Evolutionary conservation across 2,888 invertebrate genomes (phyloP).

Genomic region (Lagria hirta): DNA sequence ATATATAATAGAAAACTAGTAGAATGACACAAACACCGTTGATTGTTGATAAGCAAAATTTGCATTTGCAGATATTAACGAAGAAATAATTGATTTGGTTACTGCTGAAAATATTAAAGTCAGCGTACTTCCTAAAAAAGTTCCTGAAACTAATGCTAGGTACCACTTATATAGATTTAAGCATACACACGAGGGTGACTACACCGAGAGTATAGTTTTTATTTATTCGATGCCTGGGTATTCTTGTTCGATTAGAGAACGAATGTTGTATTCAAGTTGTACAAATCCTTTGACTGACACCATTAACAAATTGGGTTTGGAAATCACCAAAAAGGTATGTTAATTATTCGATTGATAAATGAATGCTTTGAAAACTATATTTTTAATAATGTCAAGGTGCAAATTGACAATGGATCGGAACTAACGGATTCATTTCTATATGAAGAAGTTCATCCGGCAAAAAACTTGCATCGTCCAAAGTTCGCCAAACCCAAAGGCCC

Average conservation of each 20-base stretch:
- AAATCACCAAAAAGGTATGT: slow-evolving; percentile 83
- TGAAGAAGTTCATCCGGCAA: slow-evolving; percentile 93
- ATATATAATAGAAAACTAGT: too few relatives aligned
- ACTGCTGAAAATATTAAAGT: slow-evolving; percentile 69
- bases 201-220: slow-evolving; percentile 80
- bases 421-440: slow-evolving; percentile 86
- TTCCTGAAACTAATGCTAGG: slow-evolving; percentile 83
- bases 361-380: background rate
- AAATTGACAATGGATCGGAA: slow-evolving; percentile 88
- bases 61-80: slow-evolving; percentile 67
- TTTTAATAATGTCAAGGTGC: slow-evolving; percentile 45
- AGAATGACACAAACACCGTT: too few relatives aligned
- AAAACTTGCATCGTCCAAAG: slow-evolving; percentile 82
- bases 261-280: slow-evolving; percentile 98
- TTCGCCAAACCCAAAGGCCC: slow-evolving; percentile 98
- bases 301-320: slow-evolving; percentile 76
- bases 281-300: slow-evolving; percentile 87
- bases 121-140: slow-evolving; percentile 70
- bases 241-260: slow-evolving; percentile 91
- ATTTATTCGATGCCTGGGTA: slow-evolving; percentile 99
- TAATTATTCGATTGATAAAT: slow-evolving; percentile 8
- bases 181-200: slow-evolving; percentile 92
- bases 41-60: too few relatives aligned
- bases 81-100: slow-evolving; percentile 85
- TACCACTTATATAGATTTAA: slow-evolving; percentile 91